Base-by-base conservation (phyloP, 2,797 vertebrate genomes). In the Hyperoplus lanceolatus region DNA sequence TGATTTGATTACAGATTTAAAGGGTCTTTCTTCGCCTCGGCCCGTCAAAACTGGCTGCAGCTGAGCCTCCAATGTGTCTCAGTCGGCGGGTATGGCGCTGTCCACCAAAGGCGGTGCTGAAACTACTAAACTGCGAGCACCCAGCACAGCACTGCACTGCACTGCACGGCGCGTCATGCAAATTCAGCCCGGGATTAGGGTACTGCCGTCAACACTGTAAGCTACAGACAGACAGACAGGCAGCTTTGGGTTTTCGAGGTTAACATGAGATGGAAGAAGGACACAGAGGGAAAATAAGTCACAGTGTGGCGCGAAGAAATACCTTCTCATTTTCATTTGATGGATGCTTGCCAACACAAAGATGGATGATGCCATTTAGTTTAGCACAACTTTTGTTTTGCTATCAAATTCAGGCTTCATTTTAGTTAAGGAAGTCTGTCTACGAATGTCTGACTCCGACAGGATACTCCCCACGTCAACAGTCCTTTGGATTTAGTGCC, bases 91-190 rank as follows among this genome's bases (percentile, higher is more conserved):
- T 53, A 50, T 53, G 90, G 88, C 60, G 91, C 89, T 92, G 85
- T 91, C 77, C 89, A 81, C 73, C 61, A 50, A 41, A 29, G 70
- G 69, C 14, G 80, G 91, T 92, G 87, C 91, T 91, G 89, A 92
- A 92, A 90, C 81, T 77, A 50, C 80, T 75, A 70, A 82, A 70
- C 68, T 70, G 80, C 70, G 73, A 80, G 66, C 65, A 68, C 15
- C 64, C 75, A 48, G 29, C 77, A 77, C 38, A 59, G 57, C 29
- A 29, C 29, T 29, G 29, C 29, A 29, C 29, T 29, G 68, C 72
- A 46, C 49, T 36, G 80, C 59, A 9, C 66, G 36, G 72, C 75
- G 58, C 78, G 54, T 82, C 90, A 87, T 83, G 87, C 83, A 88
- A 84, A 85, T 88, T 90, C 88, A 89, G 65, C 65, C 58, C 50